phyloP scores from a whole-genome alignment of 2,113 vertebrate species.

The Syrmaticus mikado region DNA sequence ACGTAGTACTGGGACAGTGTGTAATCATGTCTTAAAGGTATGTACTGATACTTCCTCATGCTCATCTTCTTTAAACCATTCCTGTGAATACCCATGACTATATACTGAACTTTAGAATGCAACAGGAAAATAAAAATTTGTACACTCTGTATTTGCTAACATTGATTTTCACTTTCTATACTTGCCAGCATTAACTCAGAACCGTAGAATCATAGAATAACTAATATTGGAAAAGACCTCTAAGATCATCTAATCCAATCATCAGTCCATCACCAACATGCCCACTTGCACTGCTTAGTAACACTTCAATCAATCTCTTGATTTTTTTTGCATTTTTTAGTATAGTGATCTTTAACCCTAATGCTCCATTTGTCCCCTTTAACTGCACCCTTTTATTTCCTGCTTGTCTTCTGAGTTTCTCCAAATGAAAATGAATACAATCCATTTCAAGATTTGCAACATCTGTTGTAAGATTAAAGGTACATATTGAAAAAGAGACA shows the following conservation, averaged over 20 bases:
- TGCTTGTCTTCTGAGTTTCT: not conserved
- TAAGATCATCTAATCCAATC: too few species aligned
- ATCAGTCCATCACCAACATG: too few species aligned
- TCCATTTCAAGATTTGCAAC: not conserved
- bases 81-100: not conserved
- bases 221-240: too few species aligned
- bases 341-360: not conserved
- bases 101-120: not conserved
- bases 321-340: not conserved
- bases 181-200: not conserved
- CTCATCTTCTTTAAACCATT: not conserved
- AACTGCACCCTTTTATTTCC: not conserved
- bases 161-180: not conserved
- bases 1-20: not conserved
- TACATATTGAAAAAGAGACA: not conserved
- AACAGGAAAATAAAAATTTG: not conserved
- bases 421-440: not conserved
- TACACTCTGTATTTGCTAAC: not conserved
- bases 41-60: not conserved
- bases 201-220: too few species aligned
- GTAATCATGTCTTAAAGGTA: not conserved
- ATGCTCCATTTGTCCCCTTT: not conserved
- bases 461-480: not conserved
- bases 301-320: not conserved
- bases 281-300: not conserved